Evolutionary conservation across 2,797 vertebrate species (phyloP).

Genomic region (Protonibea diacanthus): DNA sequence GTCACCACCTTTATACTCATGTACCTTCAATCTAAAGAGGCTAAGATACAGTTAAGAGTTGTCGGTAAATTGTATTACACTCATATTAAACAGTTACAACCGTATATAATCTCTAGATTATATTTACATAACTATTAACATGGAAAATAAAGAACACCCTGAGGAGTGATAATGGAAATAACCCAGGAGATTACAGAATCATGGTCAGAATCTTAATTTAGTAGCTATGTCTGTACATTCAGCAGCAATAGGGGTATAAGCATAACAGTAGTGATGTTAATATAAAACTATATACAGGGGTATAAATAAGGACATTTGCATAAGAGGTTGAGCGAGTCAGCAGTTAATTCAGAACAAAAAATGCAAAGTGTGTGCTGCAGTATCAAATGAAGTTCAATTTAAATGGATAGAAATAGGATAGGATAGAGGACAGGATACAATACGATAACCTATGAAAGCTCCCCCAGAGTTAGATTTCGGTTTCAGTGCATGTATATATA

Average conservation of each 20-base stretch:
- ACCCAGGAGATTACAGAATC: not conserved
- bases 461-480: not conserved
- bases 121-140: conserved; percentile 6
- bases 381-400: conserved; percentile 4
- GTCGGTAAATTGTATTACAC: not conserved
- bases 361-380: conserved; percentile 15
- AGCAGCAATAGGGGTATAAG: not conserved
- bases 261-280: not conserved
- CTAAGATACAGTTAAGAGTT: not conserved
- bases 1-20: not conserved
- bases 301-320: not conserved
- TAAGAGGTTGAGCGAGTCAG: conserved; percentile 3
- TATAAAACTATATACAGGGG: not conserved
- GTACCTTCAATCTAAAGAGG: not conserved
- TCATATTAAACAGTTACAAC: not conserved
- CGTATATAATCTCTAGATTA: not conserved
- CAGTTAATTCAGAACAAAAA: conserved; percentile 3
- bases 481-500: too few relatives aligned
- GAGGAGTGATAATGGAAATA: not conserved
- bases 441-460: not conserved
- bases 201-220: not conserved
- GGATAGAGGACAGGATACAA: not conserved
- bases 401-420: not conserved
- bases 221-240: not conserved
- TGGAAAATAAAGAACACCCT: not conserved